These are phyloP conservation scores for Cheirogaleus major DNA, from an alignment of 2,797 vertebrate species.

Conservation along the genomic window DNA sequence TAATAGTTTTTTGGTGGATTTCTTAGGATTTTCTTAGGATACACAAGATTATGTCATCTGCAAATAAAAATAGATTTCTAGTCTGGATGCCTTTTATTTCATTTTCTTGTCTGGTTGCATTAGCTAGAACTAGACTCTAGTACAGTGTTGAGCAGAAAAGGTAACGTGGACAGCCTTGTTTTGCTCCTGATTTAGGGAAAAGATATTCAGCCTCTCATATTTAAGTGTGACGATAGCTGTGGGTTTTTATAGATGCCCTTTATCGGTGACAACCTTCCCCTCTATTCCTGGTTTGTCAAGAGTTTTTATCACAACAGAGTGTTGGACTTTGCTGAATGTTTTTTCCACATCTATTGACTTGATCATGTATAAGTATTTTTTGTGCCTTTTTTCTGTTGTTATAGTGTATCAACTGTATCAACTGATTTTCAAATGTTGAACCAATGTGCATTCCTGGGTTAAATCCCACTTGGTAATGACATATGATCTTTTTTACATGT, in stretches of 20 bases:
- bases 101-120: background rate
- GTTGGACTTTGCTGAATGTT: background rate
- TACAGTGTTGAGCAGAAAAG: background rate
- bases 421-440: background rate
- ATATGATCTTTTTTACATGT: background rate
- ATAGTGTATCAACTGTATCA: background rate
- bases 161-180: background rate
- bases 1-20: background rate
- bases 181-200: background rate
- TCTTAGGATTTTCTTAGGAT: background rate
- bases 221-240: background rate
- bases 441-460: background rate
- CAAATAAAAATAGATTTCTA: background rate
- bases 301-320: background rate
- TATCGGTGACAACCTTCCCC: background rate
- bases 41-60: background rate
- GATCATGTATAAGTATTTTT: background rate
- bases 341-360: background rate
- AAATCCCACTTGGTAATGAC: background rate
- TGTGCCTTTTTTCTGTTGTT: background rate
- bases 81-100: background rate
- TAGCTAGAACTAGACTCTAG: background rate
- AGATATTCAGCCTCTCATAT: background rate
- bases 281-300: background rate
- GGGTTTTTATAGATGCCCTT: background rate